Conservation (phyloP, 2,888 invertebrate genomes). For the Melangyna quadrimaculata region DNA sequence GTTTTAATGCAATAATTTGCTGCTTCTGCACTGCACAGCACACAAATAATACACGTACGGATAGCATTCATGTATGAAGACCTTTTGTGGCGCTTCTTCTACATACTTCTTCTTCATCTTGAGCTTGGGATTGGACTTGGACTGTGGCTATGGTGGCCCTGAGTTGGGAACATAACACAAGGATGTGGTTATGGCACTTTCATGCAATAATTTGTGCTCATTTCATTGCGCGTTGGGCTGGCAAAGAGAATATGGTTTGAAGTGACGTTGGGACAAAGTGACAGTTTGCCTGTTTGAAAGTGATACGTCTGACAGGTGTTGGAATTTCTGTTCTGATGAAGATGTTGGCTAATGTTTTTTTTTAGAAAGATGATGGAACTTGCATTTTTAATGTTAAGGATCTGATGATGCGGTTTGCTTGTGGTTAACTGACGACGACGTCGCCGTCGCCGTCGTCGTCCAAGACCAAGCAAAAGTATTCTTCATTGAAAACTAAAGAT, state of each 20-base stretch:
- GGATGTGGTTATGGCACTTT: slow-evolving; percentile 58
- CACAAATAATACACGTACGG: background rate
- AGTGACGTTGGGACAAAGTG: slow-evolving; percentile 72
- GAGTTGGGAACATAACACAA: slow-evolving; percentile 14
- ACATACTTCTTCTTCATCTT: background rate
- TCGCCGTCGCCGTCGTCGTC: background rate
- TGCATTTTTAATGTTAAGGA: background rate
- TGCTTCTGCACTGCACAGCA: slow-evolving; percentile 36
- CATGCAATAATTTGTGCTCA: slow-evolving; percentile 57
- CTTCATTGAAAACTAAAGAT: background rate
- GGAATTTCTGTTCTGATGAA: slow-evolving; percentile 69
- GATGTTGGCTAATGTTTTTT: slow-evolving; percentile 26
- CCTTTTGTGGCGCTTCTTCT: slow-evolving; percentile 65
- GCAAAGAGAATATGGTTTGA: slow-evolving; percentile 4
- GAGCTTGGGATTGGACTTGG: background rate
- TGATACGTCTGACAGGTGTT: slow-evolving; percentile 74
- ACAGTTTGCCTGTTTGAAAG: slow-evolving; percentile 74
- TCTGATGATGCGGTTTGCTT: background rate
- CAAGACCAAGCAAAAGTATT: background rate
- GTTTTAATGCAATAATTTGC: slow-evolving; percentile 64
- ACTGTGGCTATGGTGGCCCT: background rate
- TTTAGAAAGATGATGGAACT: slow-evolving; percentile 1
- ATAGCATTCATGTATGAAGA: background rate
- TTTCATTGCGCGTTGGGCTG: slow-evolving; percentile 28
- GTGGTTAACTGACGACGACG: background rate